These are phyloP conservation scores for Epinotia demarniana DNA, from an alignment of 2,888 invertebrate genomes.

Conservation along the genomic window DNA sequence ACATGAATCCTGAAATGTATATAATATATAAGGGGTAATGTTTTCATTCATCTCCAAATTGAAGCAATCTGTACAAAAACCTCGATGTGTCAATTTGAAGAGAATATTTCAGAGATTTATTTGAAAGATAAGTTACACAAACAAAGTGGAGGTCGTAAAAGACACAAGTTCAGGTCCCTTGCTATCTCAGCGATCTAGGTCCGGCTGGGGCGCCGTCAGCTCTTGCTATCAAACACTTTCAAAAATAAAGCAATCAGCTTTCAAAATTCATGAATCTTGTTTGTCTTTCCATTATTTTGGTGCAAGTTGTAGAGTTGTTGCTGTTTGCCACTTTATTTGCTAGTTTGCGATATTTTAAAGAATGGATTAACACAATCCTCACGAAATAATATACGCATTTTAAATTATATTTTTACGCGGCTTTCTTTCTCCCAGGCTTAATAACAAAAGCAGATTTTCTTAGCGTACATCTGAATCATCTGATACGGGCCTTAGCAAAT, in stretches of 20 bases:
- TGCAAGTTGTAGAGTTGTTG: not conserved
- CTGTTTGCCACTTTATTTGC: not conserved
- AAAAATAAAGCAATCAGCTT: not conserved
- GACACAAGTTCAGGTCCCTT: conserved; percentile 22
- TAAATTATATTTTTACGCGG: too few relatives aligned
- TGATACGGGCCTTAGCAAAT: too few relatives aligned
- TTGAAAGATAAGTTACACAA: conserved; percentile 31
- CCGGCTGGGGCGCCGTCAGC: conserved; percentile 12
- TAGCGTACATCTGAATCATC: too few relatives aligned
- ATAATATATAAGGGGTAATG: conserved; percentile 2
- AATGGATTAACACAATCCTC: too few relatives aligned
- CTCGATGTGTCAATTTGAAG: conserved; percentile 36
- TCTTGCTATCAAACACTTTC: conserved; percentile 5
- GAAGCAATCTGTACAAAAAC: conserved; percentile 20
- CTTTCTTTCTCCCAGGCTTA: too few relatives aligned
- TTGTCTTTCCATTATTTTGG: not conserved
- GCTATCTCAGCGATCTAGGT: conserved; percentile 42
- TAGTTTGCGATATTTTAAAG: too few relatives aligned
- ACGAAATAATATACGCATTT: too few relatives aligned
- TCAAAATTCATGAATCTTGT: not conserved
- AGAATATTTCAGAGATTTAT: conserved; percentile 41
- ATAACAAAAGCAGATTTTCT: too few relatives aligned
- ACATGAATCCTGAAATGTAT: not conserved
- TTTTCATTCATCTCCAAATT: not conserved
- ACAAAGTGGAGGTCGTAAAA: conserved; percentile 37